Evolutionary conservation across 2,888 invertebrate genomes (phyloP).

Genomic region (Scrobipalpa costella): DNA sequence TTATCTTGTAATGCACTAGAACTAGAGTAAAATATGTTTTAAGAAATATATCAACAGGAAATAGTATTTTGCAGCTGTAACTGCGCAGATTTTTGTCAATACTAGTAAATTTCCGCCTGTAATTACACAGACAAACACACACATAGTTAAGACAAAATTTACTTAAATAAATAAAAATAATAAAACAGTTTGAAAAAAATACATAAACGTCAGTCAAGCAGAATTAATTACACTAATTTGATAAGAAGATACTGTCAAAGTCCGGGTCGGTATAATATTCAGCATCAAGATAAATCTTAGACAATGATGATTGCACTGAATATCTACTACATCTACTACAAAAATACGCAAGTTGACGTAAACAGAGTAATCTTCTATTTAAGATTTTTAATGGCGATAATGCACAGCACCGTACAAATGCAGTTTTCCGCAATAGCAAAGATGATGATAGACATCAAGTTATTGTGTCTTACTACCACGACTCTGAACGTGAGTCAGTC

Average conservation of each 20-base stretch:
- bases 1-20: too few relatives aligned
- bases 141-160: not conserved
- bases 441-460: constrained; percentile 5
- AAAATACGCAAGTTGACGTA: not conserved
- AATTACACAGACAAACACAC: too few relatives aligned
- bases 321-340: constrained; percentile 6
- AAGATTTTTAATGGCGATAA: constrained; percentile 16
- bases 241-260: not conserved
- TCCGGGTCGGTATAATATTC: not conserved
- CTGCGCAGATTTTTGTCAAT: too few relatives aligned
- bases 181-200: not conserved
- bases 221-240: not conserved
- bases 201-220: not conserved
- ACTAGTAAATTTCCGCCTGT: too few relatives aligned
- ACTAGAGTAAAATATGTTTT: too few relatives aligned
- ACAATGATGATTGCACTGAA: not conserved
- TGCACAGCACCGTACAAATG: constrained; percentile 20
- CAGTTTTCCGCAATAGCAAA: constrained; percentile 2
- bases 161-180: not conserved
- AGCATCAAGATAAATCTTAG: not conserved
- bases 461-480: not conserved
- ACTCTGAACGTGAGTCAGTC: not conserved
- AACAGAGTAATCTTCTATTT: constrained; percentile 14
- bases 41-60: too few relatives aligned
- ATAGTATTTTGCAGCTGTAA: too few relatives aligned